These are phyloP conservation scores for Epizoanthus ramosus DNA, from an alignment of 92 coral and sea anemone genomes.

Conservation along the genomic window DNA sequence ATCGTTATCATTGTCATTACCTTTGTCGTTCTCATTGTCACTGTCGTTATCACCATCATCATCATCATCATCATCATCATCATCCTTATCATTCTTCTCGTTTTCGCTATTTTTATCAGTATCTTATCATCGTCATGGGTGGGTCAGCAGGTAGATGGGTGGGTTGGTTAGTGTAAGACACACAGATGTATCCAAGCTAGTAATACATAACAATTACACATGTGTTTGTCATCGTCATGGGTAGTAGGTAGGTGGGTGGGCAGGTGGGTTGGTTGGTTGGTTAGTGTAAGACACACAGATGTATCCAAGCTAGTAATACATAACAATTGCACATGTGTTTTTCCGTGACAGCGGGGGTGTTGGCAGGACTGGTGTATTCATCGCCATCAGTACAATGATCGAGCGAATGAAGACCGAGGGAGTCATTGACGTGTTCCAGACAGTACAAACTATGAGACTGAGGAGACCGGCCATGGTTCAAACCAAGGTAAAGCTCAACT, in stretches of 20 bases:
- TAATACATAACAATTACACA: neutral
- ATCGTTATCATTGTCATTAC: too few species aligned
- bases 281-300: too few species aligned
- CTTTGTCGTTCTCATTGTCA: too few species aligned
- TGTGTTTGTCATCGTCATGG: neutral
- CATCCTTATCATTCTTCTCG: too few species aligned
- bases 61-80: too few species aligned
- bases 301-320: neutral
- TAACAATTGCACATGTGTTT: neutral
- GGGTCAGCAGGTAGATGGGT: too few species aligned
- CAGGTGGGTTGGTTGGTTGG: too few species aligned
- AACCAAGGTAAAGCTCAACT: slow-evolving; percentile 64
- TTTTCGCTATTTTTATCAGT: too few species aligned
- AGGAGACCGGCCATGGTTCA: slow-evolving; percentile 98
- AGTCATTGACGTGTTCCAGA: slow-evolving; percentile 91
- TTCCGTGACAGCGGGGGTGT: slow-evolving; percentile 83
- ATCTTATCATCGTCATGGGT: neutral
- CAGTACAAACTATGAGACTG: slow-evolving; percentile 90
- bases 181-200: too few species aligned
- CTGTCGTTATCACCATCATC: too few species aligned
- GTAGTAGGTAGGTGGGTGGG: too few species aligned
- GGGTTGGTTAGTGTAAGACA: too few species aligned
- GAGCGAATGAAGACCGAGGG: slow-evolving; percentile 95
- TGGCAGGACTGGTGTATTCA: slow-evolving; percentile 93
- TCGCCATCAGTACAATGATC: slow-evolving; percentile 83